Evolutionary conservation across 2,113 vertebrate species (phyloP).

Genomic region (Laticauda laticaudata): DNA sequence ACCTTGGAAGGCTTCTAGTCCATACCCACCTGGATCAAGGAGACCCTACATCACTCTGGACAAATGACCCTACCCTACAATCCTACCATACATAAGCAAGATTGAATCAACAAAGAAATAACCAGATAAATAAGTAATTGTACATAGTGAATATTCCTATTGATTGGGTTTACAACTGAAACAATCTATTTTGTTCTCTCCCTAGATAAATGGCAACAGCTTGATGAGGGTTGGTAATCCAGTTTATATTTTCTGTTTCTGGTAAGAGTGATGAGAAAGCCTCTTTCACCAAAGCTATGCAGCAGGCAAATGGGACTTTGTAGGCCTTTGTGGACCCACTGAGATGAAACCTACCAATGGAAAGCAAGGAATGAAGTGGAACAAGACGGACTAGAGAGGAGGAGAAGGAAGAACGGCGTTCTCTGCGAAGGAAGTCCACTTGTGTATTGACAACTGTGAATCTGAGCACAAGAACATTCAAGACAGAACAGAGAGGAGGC

Average conservation of each 20-base stretch:
- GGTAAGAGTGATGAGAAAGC: not conserved
- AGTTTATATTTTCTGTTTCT: not conserved
- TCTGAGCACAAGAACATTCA: not conserved
- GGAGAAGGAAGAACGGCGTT: too few species aligned
- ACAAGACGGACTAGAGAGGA: not conserved
- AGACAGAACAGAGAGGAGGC: not conserved
- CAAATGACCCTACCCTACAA: not conserved
- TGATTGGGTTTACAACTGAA: not conserved
- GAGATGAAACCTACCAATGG: not conserved
- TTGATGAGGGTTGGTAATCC: not conserved
- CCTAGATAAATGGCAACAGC: not conserved
- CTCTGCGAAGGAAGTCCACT: not conserved
- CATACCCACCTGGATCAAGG: too few species aligned
- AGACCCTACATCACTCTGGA: too few species aligned
- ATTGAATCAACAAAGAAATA: not conserved
- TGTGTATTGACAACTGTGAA: not conserved
- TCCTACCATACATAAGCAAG: not conserved
- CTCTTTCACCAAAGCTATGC: not conserved
- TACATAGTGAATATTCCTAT: not conserved
- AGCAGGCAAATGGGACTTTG: not conserved
- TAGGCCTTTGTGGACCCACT: not conserved
- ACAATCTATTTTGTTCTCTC: not conserved
- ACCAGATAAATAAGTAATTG: not conserved
- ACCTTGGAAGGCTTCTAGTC: too few species aligned
- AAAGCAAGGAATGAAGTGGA: not conserved